Conservation (phyloP, 2,113 vertebrate genomes). For the Boleophthalmus pectinirostris region DNA sequence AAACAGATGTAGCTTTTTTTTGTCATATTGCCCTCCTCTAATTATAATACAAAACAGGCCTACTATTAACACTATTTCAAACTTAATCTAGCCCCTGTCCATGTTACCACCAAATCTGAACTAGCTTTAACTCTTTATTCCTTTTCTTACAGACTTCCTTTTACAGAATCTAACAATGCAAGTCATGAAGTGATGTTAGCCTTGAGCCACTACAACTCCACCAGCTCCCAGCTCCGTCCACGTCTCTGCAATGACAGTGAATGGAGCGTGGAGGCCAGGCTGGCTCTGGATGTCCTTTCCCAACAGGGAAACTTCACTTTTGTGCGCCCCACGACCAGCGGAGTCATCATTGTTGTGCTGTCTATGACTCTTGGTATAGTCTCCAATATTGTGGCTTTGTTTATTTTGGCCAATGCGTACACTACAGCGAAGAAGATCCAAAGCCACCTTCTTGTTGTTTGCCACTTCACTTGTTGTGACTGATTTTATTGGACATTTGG, state of each 20-base stretch:
- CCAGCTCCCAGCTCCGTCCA: slow-evolving; percentile 29
- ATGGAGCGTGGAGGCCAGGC: slow-evolving; percentile 32
- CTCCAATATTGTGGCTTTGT: slow-evolving; percentile 86
- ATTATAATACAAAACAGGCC: too few relatives aligned
- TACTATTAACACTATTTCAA: too few relatives aligned
- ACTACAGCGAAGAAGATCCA: slow-evolving; percentile 80
- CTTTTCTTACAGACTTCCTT: slow-evolving; percentile 39
- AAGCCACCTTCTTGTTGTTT: slow-evolving; percentile 86
- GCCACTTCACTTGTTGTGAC: slow-evolving; percentile 84
- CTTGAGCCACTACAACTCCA: slow-evolving; percentile 61
- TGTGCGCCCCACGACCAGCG: slow-evolving; percentile 36
- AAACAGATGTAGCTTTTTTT: too few relatives aligned
- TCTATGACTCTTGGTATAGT: slow-evolving; percentile 86
- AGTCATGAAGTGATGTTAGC: slow-evolving; percentile 58
- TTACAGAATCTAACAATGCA: slow-evolving; percentile 23
- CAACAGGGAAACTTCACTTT: slow-evolving; percentile 52
- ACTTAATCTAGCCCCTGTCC: neutral
- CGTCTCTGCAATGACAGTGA: slow-evolving; percentile 46
- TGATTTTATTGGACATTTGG: slow-evolving; percentile 85
- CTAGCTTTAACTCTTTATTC: neutral
- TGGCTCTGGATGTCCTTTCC: slow-evolving; percentile 24
- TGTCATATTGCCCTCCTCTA: too few relatives aligned
- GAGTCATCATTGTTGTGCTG: slow-evolving; percentile 73
- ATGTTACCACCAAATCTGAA: neutral
- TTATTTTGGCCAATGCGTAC: slow-evolving; percentile 82